A percentile compares a stretch with the other conserved stretches of the same genome.
Evolutionary conservation across 1,140 invertebrate species (phyloP).

Genomic region (Aphelenchoides besseyi): DNA sequence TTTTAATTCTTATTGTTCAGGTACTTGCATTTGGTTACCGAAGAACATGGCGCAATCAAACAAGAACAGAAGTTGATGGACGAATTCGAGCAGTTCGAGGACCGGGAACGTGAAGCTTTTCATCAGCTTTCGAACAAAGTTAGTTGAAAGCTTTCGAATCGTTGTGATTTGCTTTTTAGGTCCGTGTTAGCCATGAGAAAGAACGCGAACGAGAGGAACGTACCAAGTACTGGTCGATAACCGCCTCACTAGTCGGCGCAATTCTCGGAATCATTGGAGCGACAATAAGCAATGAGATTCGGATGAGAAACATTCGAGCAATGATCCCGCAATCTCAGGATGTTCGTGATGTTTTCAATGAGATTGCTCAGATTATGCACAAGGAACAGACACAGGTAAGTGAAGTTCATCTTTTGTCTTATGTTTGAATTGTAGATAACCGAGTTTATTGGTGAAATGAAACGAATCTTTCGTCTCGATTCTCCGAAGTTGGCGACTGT

Average conservation of each 20-base stretch:
- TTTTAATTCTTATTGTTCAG: conserved; percentile 18
- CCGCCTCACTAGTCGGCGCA: conserved; percentile 72
- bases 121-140: conserved; percentile 68
- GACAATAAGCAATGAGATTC: conserved; percentile 70
- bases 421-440: conserved; percentile 32
- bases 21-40: conserved; percentile 68
- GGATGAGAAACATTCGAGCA: conserved; percentile 70
- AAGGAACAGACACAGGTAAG: conserved; percentile 39
- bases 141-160: conserved; percentile 8
- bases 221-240: conserved; percentile 76
- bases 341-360: conserved; percentile 40
- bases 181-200: conserved; percentile 73
- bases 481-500: conserved; percentile 33
- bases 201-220: conserved; percentile 73
- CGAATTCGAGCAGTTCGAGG: conserved; percentile 63
- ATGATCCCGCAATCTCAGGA: conserved; percentile 66
- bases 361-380: conserved; percentile 38
- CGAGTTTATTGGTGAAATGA: conserved; percentile 43
- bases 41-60: conserved; percentile 65
- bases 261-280: conserved; percentile 71
- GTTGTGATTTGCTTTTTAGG: conserved; percentile 46
- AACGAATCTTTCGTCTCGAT: conserved; percentile 33
- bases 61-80: conserved; percentile 62
- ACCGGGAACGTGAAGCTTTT: conserved; percentile 71
- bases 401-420: conserved; percentile 6